Percentiles rank a stretch among this genome's conserved stretches.
These are phyloP conservation scores for Halictus quadricinctus DNA, from an alignment of 2,888 invertebrate genomes.

Conservation along the genomic window DNA sequence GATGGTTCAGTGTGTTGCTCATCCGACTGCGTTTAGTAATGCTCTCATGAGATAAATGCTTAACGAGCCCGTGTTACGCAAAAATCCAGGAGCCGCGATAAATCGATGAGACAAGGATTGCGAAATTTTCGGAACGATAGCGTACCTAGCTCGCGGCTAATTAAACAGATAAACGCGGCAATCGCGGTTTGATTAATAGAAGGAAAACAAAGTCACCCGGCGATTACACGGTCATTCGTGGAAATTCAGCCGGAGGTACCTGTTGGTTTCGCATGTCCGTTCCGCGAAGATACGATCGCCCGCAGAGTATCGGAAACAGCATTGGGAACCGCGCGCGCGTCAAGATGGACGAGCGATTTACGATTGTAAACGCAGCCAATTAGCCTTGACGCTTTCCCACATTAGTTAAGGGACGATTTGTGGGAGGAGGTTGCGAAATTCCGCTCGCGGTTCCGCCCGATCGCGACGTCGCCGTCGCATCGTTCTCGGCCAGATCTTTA, in stretches of 20 bases:
- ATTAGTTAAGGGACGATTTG: slow-evolving; percentile 64
- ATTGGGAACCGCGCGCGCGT: slow-evolving; percentile 24
- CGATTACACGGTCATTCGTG: slow-evolving; percentile 15
- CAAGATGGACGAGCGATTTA: slow-evolving; percentile 42
- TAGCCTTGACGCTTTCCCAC: slow-evolving; percentile 73
- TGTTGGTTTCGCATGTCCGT: slow-evolving; percentile 20
- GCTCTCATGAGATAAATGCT: slow-evolving; percentile 48
- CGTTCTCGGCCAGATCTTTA: slow-evolving; percentile 55
- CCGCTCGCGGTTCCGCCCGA: slow-evolving; percentile 59
- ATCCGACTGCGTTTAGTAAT: slow-evolving; percentile 32
- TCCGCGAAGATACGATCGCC: slow-evolving; percentile 40
- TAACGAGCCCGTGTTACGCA: slow-evolving; percentile 48
- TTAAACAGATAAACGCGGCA: slow-evolving; percentile 30
- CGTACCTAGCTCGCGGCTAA: background rate
- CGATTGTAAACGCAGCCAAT: slow-evolving; percentile 61
- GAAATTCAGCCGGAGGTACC: slow-evolving; percentile 36
- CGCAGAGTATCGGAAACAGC: slow-evolving; percentile 36
- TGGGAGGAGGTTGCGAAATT: slow-evolving; percentile 69
- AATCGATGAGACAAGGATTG: slow-evolving; percentile 20
- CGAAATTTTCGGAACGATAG: slow-evolving; percentile 27
- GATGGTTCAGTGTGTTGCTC: slow-evolving; percentile 5
- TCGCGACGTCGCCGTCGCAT: slow-evolving; percentile 35
- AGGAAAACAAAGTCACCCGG: background rate
- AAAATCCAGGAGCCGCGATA: slow-evolving; percentile 11
- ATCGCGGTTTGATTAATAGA: background rate